Evolutionary conservation across 2,113 vertebrate genomes (phyloP).

Genomic region (Ariopsis seemanni): DNA sequence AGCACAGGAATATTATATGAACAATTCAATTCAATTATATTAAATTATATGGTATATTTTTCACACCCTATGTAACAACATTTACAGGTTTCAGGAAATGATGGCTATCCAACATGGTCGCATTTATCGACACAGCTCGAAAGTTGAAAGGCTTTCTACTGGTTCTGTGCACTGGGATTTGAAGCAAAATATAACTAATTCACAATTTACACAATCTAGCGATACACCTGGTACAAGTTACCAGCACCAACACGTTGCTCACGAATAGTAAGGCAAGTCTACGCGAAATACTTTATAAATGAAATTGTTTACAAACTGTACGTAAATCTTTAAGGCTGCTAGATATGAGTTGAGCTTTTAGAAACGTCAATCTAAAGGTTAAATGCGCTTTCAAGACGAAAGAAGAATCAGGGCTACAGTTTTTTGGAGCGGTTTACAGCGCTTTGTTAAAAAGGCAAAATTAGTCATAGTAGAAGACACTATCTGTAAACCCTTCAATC

Average conservation of each 20-base stretch:
- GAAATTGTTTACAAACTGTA: slow-evolving; percentile 21
- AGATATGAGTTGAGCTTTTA: slow-evolving; percentile 7
- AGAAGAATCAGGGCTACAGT: slow-evolving; percentile 3
- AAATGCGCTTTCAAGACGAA: background rate
- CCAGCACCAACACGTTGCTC: background rate
- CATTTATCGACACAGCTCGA: background rate
- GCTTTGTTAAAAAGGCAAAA: background rate
- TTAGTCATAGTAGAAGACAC: background rate
- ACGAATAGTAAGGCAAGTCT: background rate
- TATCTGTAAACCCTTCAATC: background rate
- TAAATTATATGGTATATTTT: background rate
- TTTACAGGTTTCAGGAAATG: background rate
- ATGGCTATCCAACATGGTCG: background rate
- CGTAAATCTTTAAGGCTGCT: slow-evolving; percentile 14
- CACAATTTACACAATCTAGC: background rate
- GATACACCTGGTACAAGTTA: background rate
- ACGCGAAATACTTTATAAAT: background rate
- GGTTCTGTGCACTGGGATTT: background rate
- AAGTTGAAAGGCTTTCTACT: background rate
- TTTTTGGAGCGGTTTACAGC: slow-evolving; percentile 3
- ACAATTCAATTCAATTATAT: background rate
- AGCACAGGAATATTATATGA: slow-evolving; percentile 4
- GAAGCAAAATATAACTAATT: background rate
- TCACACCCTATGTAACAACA: background rate
- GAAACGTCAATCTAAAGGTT: background rate